Evolutionary conservation across 1,140 invertebrate genomes (phyloP).

Genomic region (Drosophila guanche): DNA sequence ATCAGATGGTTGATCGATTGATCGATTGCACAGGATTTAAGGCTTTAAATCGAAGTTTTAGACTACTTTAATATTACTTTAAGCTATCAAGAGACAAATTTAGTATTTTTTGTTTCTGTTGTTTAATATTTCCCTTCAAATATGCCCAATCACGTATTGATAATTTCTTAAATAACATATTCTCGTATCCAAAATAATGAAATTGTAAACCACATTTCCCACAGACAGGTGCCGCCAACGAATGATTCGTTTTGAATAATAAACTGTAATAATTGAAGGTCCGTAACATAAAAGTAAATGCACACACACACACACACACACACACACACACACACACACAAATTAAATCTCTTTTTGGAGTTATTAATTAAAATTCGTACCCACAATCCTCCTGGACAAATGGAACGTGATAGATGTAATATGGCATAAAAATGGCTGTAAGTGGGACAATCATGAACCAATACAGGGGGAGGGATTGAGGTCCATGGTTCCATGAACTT

Average conservation of each 20-base stretch:
- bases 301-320: conserved; percentile 8
- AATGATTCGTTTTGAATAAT: conserved; percentile 28
- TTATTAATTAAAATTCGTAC: conserved; percentile 67
- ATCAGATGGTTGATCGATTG: conserved; percentile 59
- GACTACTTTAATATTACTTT: too few relatives aligned
- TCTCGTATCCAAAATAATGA: too few relatives aligned
- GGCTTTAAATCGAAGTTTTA: too few relatives aligned
- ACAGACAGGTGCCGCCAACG: neutral
- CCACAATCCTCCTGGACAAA: conserved; percentile 11
- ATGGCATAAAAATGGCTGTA: conserved; percentile 41
- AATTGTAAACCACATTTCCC: too few relatives aligned
- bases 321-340: conserved; percentile 8
- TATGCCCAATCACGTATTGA: too few relatives aligned
- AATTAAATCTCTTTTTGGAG: conserved; percentile 57
- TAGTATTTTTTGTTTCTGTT: neutral
- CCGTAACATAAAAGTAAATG: conserved; percentile 24
- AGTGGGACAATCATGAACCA: conserved; percentile 47
- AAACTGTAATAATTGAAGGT: conserved; percentile 50
- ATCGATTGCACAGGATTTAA: neutral
- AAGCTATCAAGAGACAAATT: too few relatives aligned
- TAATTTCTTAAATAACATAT: too few relatives aligned
- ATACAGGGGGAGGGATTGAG: conserved; percentile 11
- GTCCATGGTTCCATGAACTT: conserved; percentile 28
- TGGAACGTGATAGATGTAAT: conserved; percentile 39
- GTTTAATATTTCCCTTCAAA: too few relatives aligned